Conservation (phyloP, 2,113 vertebrate genomes). For the Brienomyrus brachyistius region DNA sequence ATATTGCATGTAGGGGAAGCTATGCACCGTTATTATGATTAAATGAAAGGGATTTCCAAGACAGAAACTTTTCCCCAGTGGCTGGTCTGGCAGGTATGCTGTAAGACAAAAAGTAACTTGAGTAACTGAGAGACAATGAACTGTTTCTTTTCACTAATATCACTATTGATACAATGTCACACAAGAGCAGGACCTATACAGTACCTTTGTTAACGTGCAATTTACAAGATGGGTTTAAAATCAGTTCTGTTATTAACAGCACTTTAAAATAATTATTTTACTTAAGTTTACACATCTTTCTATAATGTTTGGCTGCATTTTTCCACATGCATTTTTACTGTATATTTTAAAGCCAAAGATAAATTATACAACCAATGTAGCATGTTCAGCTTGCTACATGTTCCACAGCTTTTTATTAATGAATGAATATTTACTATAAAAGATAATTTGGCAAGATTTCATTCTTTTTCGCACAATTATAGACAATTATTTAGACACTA, state of each 20-base stretch:
- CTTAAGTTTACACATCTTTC: background rate
- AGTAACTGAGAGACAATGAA: background rate
- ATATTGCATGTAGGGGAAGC: background rate
- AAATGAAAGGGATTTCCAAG: background rate
- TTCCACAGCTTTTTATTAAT: background rate
- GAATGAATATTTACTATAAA: background rate
- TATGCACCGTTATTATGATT: background rate
- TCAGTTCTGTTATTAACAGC: background rate
- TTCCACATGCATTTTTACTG: background rate
- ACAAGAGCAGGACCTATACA: background rate
- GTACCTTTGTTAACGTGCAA: background rate
- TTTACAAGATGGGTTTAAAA: background rate
- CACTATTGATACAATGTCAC: background rate
- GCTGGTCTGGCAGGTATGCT: background rate
- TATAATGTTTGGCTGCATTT: background rate
- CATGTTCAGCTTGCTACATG: background rate
- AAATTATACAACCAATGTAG: background rate
- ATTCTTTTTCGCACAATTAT: background rate
- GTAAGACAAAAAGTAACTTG: background rate
- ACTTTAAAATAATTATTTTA: background rate
- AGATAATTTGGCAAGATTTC: background rate
- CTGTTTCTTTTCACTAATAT: background rate
- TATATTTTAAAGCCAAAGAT: background rate
- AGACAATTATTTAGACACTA: background rate
- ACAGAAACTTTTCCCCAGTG: background rate